A percentile compares a stretch with the other conserved stretches of the same genome.
Evolutionary conservation across 2,888 invertebrate species (phyloP).

Genomic region (Pollenia amentaria): DNA sequence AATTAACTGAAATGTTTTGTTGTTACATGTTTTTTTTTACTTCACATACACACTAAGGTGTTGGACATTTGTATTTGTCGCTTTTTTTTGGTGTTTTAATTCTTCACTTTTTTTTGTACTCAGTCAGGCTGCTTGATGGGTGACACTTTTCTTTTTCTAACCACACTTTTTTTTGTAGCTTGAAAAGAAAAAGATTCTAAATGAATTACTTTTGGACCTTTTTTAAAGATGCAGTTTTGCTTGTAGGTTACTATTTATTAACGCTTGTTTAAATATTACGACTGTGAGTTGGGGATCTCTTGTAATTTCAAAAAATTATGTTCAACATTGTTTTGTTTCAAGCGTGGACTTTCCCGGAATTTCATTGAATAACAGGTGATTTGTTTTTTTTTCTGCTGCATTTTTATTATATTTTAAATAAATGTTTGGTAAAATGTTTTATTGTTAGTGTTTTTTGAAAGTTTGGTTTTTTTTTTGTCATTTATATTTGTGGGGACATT

Average conservation of each 20-base stretch:
- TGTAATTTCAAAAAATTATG: constrained; percentile 81
- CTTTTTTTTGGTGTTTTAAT: constrained; percentile 53
- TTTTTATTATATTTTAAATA: constrained; percentile 28
- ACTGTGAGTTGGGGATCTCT: constrained; percentile 27
- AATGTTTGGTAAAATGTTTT: constrained; percentile 31
- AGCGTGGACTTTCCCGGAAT: constrained; percentile 81
- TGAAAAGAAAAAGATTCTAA: background rate
- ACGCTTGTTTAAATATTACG: constrained; percentile 22
- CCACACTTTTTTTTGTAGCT: constrained; percentile 34
- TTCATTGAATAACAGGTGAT: constrained; percentile 78
- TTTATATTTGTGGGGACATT: constrained; percentile 59
- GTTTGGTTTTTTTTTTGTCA: constrained; percentile 43
- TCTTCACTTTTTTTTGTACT: constrained; percentile 24
- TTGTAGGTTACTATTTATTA: background rate
- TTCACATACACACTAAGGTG: constrained; percentile 31
- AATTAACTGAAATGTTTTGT: too few species aligned
- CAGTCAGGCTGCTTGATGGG: constrained; percentile 47
- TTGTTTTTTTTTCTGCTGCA: constrained; percentile 17
- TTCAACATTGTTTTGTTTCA: constrained; percentile 73
- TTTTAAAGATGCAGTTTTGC: constrained; percentile 25
- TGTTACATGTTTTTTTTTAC: too few species aligned
- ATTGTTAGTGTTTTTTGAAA: constrained; percentile 49
- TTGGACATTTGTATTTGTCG: constrained; percentile 70
- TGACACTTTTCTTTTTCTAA: constrained; percentile 65
- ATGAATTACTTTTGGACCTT: constrained; percentile 39